These are phyloP conservation scores for Ceratosolen fusciceps DNA, from an alignment of 1,140 invertebrate species.

Conservation along the genomic window DNA sequence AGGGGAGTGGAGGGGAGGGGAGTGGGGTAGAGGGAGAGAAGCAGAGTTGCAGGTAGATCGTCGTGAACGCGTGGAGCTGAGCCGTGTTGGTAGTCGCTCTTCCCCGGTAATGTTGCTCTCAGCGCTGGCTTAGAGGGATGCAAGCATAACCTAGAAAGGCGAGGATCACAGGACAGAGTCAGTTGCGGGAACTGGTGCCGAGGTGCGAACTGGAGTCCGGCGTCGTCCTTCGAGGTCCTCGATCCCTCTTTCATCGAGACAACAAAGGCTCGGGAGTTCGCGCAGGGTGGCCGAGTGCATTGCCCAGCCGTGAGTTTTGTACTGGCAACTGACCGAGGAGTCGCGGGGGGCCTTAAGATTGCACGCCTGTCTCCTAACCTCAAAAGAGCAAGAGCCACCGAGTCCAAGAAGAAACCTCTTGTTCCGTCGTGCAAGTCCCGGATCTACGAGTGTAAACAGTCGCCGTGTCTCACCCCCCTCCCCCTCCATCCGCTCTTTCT, in stretches of 20 bases:
- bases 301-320: background rate
- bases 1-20: no score
- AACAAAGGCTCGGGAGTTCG: background rate
- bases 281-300: background rate
- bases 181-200: background rate
- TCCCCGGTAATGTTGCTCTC: background rate
- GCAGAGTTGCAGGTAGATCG: no score
- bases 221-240: no score
- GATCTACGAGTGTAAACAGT: no score
- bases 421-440: no score
- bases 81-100: background rate
- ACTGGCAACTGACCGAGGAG: background rate
- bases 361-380: conserved; percentile 43
- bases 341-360: background rate
- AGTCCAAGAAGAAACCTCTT: background rate
- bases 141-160: conserved; percentile 32
- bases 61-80: background rate
- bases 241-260: no score
- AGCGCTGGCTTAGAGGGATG: background rate
- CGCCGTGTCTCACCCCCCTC: no score
- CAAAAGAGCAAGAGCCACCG: background rate
- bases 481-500: background rate
- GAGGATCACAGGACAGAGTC: background rate
- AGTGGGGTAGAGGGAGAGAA: no score
- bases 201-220: no score